These are phyloP conservation scores for Meteorus sp. DNA, from an alignment of 1,140 invertebrate genomes.

Conservation along the genomic window DNA sequence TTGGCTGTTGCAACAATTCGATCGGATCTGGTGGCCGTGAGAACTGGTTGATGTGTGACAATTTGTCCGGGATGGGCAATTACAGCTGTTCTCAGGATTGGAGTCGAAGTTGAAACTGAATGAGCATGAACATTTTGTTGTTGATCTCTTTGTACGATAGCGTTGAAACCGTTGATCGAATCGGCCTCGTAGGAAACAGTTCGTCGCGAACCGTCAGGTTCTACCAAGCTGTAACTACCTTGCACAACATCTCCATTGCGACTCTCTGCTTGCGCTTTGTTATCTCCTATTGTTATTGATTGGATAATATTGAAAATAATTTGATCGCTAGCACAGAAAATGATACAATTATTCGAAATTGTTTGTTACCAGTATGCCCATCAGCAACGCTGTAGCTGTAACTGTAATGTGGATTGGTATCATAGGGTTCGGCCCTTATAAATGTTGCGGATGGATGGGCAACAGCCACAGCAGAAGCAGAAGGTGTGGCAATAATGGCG, in stretches of 20 bases:
- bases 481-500: slow-evolving; percentile 37
- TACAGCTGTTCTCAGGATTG: not conserved
- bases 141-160: slow-evolving; percentile 54
- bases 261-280: slow-evolving; percentile 56
- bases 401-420: slow-evolving; percentile 72
- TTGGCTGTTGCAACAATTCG: slow-evolving; percentile 8
- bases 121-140: slow-evolving; percentile 37
- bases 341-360: too few species aligned
- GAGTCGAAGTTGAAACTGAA: slow-evolving; percentile 28
- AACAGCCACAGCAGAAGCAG: slow-evolving; percentile 39
- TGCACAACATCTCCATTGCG: slow-evolving; percentile 57
- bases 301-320: not conserved
- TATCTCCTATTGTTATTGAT: slow-evolving; percentile 46
- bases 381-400: slow-evolving; percentile 74
- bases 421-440: slow-evolving; percentile 62
- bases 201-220: slow-evolving; percentile 56
- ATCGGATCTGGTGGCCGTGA: slow-evolving; percentile 26
- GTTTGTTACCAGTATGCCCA: slow-evolving; percentile 35
- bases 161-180: slow-evolving; percentile 58
- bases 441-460: slow-evolving; percentile 46
- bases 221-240: slow-evolving; percentile 57
- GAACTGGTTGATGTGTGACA: slow-evolving; percentile 17
- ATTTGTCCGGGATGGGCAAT: not conserved
- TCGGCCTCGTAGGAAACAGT: slow-evolving; percentile 58
- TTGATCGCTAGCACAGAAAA: not conserved